Base-by-base conservation (phyloP, 2,888 invertebrate genomes). In the Kryphioiulus occultus region DNA sequence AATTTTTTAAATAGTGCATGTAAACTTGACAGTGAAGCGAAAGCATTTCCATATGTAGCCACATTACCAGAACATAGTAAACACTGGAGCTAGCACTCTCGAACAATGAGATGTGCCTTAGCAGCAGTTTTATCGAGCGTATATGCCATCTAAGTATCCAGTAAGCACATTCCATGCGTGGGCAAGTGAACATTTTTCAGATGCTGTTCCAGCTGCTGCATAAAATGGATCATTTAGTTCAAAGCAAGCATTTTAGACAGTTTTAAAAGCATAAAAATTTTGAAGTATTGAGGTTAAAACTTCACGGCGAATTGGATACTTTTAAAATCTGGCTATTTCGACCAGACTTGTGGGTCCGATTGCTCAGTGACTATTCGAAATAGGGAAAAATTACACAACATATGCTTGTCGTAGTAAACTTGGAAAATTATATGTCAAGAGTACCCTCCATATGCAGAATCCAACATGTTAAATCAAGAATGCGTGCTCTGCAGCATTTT, bases 21-120 rank as follows among this genome's bases (percentile, higher is more conserved):
- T n/a, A 59, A 19, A 59, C 53, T 59, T 59, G 53, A 59, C 53
- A 59, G 53, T 59, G 53, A 59, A 19, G 22, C 68, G 12, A 68
- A 68, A 68, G 68, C 68, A 68, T 26, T 68, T 68, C 68, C 68
- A 68, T 68, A 22, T 68, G 68, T 22, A 68, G 68, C 22, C 68
- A 68, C 68, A 26, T 26, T 68, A 1, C 22, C 68, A 68, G 19
- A 22, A 26, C 10, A 26, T 26, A 26, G 5, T 68, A n/a, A 68
- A 68, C 68, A 68, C 68, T 26, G 26, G 68, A 22, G 68, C 12
- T 68, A 22, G 68, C 22, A 68, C 26, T 68, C 22, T 68, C 68
- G 4, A 26, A 68, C 68, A 68, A 68, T 26, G 68, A 22, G 68
- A 68, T 68, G 68, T 68, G 68, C 12, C 68, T 68, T 26, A 26